Base-by-base conservation (phyloP, 37 sponge, comb jelly and placozoan species). In the Aphrocallistes beatrix region DNA sequence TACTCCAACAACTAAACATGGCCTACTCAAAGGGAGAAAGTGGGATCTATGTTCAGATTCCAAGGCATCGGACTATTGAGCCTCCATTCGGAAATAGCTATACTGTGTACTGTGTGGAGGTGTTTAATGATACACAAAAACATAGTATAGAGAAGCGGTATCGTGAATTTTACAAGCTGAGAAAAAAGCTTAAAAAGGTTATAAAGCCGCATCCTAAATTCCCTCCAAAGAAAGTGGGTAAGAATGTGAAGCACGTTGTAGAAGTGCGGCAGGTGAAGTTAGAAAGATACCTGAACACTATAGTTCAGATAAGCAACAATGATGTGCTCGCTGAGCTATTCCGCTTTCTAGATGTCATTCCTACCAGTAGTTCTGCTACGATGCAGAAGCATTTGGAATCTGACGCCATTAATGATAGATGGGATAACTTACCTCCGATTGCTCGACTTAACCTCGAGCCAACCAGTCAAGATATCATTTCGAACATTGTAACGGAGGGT, bases 151-250 rank as follows among this genome's bases (percentile, higher is more conserved):
- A 60, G 21, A 60, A 60, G 75, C 10, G 75, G n/a, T 60, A 60
- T 60, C 75, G 75, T 6, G 75, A 60, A 60, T 60, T 60, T 60
- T 19, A 60, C 21, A 60, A 60, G n/a, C 34, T 60, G 21, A 60
- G 75, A 28, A 60, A 60, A 60, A 60, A 32, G n/a, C n/a, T 60
- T 19, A 60, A 60, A 60, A 60, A 60, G n/a, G 75, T 60, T 60
- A 60, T 60, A 3, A 60, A 60, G n/a, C 75, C 75, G 10, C 75
- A 60, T 60, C 75, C 75, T 8, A 60, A 60, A 30, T 60, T 60
- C n/a, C 75, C 75, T 32, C 75, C 75, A 3, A 60, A 60, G 21
- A 60, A 60, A 13, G n/a, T 60, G 75, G 75, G 28, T 19, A 60
- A 60, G n/a, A 60, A 60, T 13, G 34, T 60, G 25, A 3, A 3